Evolutionary conservation across 2,888 invertebrate species (phyloP), one percentile per base, ranked within the genome.

Genomic region (Holacanthella duospinosa): DNA sequence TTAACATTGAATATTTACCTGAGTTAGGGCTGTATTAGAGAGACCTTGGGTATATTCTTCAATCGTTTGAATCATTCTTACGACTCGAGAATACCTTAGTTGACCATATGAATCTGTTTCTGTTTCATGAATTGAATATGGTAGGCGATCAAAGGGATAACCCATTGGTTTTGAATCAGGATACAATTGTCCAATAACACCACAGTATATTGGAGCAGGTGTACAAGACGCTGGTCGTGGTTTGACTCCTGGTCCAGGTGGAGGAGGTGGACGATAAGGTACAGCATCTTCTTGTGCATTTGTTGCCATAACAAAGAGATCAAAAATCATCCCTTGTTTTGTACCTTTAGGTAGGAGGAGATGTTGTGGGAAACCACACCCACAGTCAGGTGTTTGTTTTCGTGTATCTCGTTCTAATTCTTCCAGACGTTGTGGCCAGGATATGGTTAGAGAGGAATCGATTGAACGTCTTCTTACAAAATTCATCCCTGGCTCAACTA

Each of bases 331-430:
- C 2, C 66, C 66, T 27, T 59, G 19, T 12, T 25, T 27, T 12
- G 48, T 64, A 1, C 66, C 64, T 53, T 56, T 61, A 1, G 66
- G 66, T 2, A 66, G 48, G 26, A 61, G 61, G 2, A 66, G 16
- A 44, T 66, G 66, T 2, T 62, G 54, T 4, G 66, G 66, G 62
- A 62, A 64, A 4, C 66, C 66, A 58, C 66, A 66, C 12, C 66
- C 66, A 29, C 66, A 66, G 26, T 43, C 57, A 19, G 55, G 59
- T 21, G 55, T 59, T n/a, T 43, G 36, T n/a, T 55, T 48, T 21
- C 16, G 19, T 1, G 56, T 29, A 19, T 61, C 59, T 4, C 43
- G 21, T 24, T 57, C 26, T 19, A 65, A 48, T 26, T 66, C 55
- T 2, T 29, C 26, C 4, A 64, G 29, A 28, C 57, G 55, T 25